Evolutionary conservation across 2,888 invertebrate genomes (phyloP), one percentile per base, ranked within the genome.

Genomic region (Dynastes tityus): DNA sequence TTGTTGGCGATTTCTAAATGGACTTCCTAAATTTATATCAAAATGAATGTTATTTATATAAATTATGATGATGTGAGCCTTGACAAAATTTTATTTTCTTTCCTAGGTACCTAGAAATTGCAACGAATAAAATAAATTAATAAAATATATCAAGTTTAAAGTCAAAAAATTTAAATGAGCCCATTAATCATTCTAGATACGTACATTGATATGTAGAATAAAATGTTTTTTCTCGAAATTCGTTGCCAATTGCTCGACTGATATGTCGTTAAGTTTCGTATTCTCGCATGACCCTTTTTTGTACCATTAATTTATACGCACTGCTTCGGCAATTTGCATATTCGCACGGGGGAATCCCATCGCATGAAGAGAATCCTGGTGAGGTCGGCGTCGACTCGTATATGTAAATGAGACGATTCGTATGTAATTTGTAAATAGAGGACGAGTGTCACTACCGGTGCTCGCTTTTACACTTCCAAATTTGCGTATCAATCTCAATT

Each of bases 381-480:
- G 32, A 53, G 2, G 22, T 40, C 37, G 32, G 40, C 73, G 13
- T 37, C 16, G 53, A 71, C 16, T 6, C 55, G 58, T 37, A 40
- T 80, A 82, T 80, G 82, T 78, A 82, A 83, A 83, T 82, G 79
- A 73, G 77, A 73, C 65, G 80, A 78, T 77, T 79, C 79, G 40
- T 79, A 73, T 79, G 80, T 83, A 80, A 82, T 82, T 83, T 83
- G 80, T 80, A 83, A 82, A 83, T 80, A 82, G 70, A 58, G 37
- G 58, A 13, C 40, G 67, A 45, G 49, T 45, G 22, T 9, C 27
- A 40, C 16, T 58, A 51, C 22, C 40, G 32, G 16, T 58, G 37
- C 29, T 73, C n/a, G 13, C 27, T 73, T 73, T 58, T 40, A 58
- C 58, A 80, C 77, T 76, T 65, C 76, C 80, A 76, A 76, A 81